A percentile compares a stretch with the other conserved stretches of the same genome.
Conservation (phyloP, 92 coral and sea anemone genomes). For the Parazoanthus atlanticus region DNA sequence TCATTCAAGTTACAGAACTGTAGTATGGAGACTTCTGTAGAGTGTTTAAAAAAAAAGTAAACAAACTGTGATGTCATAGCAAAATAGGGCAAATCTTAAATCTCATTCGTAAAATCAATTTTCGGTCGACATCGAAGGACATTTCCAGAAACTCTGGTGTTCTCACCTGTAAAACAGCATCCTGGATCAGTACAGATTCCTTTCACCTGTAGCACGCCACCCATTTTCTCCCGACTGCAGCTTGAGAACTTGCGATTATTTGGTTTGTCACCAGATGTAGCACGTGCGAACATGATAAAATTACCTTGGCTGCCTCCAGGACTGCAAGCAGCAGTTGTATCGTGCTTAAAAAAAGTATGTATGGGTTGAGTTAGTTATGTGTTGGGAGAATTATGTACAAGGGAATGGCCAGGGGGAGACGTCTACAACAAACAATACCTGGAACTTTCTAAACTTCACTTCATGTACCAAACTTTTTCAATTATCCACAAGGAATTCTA, state of each 20-base stretch:
- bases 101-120: not conserved
- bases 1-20: too few species aligned
- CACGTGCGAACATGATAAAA: conserved; percentile 96
- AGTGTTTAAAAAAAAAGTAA: too few species aligned
- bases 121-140: too few species aligned
- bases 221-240: conserved; percentile 71
- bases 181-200: conserved; percentile 47
- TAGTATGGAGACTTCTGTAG: too few species aligned
- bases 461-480: too few species aligned
- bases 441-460: too few species aligned
- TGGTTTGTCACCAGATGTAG: conserved; percentile 84
- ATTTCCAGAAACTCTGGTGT: not conserved
- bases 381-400: not conserved
- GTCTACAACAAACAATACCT: too few species aligned
- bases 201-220: conserved; percentile 70
- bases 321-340: conserved; percentile 54
- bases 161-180: conserved; percentile 82
- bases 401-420: too few species aligned
- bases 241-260: conserved; percentile 87
- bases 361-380: not conserved
- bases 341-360: conserved; percentile 65
- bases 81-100: too few species aligned
- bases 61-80: too few species aligned
- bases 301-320: conserved; percentile 76
- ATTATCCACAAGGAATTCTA: too few species aligned